Evolutionary conservation across 2,797 vertebrate genomes (phyloP).

Genomic region (Malurus splendens): DNA sequence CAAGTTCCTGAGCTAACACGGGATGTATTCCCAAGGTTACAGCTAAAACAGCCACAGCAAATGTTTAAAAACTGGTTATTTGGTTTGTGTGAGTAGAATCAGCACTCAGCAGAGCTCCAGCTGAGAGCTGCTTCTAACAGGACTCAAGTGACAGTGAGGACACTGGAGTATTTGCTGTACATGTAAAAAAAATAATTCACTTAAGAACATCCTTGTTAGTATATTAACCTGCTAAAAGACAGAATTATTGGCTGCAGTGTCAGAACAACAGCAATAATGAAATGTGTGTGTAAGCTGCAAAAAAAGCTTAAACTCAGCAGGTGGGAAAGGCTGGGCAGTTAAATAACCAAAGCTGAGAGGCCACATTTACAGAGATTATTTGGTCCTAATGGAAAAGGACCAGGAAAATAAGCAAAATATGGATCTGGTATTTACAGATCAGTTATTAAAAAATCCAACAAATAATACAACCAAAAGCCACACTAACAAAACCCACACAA

Average conservation of each 20-base stretch:
- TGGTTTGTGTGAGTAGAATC: constrained; percentile 19
- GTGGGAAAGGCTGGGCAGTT: not conserved
- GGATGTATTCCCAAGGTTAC: constrained; percentile 39
- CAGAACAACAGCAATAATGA: constrained; percentile 2
- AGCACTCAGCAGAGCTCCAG: not conserved
- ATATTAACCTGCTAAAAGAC: not conserved
- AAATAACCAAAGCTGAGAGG: not conserved
- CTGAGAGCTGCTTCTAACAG: constrained; percentile 1
- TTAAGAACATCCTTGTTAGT: not conserved
- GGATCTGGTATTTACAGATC: constrained; percentile 22
- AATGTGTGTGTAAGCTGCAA: not conserved
- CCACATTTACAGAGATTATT: not conserved
- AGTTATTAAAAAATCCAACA: not conserved
- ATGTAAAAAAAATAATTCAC: not conserved
- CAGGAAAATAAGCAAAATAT: not conserved
- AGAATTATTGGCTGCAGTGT: not conserved
- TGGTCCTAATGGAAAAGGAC: not conserved
- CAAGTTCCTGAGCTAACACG: constrained; percentile 67
- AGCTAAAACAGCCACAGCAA: constrained; percentile 34
- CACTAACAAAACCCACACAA: not conserved
- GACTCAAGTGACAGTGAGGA: not conserved
- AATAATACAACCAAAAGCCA: not conserved
- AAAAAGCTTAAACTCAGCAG: not conserved
- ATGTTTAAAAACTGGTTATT: constrained; percentile 13
- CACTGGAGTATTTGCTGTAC: not conserved